Evolutionary conservation across 2,113 vertebrate genomes (phyloP), one percentile per base, ranked within the genome.

Genomic region (Butorides virescens): DNA sequence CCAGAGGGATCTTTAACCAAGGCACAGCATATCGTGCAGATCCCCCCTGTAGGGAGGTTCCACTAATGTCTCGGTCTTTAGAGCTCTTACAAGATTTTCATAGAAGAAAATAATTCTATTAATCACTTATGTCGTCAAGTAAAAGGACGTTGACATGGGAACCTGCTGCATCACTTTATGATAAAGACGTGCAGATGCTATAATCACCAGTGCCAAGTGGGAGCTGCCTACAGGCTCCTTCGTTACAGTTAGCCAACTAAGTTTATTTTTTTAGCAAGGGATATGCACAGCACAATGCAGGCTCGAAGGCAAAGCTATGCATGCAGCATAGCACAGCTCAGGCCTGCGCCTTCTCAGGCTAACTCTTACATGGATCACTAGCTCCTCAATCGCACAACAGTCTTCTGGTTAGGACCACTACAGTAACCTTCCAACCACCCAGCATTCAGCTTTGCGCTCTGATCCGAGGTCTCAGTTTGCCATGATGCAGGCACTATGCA

Each of bases 401-500:
- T 30, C 19, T 5, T 37, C 42, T 32, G 27, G 26, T 15, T 68
- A 68, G 34, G 52, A 26, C 58, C 44, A 15, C 65, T 47, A 58
- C 27, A 5, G 16, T 58, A 49, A 58, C 34, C 26, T 55, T 80
- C 50, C 34, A 42, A 22, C 37, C 18, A 44, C 32, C 29, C 26
- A 29, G 20, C 12, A 15, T 36, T 66, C 34, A 67, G 62, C 39
- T 58, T 34, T 32, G 50, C 2, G 6, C 52, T 32, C 52, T 68
- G 20, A 47, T 25, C 20, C 4, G 3, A 32, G 47, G 30, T 63
- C 47, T n/a, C 23, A 9, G 30, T 65, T 78, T 78, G 59, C 12
- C 11, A 27, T 2, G 22, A 32, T 15, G 30, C 47, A 53, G 23
- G 17, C 30, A 26, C 7, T 4, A 26, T 1, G 2, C 3, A 2